phyloP scores from a whole-genome alignment of 1,140 invertebrate species.

The Cherax destructor region DNA sequence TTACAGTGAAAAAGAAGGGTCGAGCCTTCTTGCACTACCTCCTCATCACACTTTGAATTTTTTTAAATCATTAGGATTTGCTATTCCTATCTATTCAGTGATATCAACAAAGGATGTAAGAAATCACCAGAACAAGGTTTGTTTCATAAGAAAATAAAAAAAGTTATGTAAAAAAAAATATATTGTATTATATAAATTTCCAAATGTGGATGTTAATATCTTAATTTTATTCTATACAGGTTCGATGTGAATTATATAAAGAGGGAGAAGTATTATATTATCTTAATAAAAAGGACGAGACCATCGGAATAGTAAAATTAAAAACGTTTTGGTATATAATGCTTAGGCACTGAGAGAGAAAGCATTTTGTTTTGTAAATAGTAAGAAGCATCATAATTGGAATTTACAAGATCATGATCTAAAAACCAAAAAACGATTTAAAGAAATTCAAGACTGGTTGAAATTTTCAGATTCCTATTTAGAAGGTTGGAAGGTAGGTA shows the following conservation, averaged over 20 bases:
- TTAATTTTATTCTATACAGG: conserved; percentile 46
- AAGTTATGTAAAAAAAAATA: too few species aligned
- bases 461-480: conserved; percentile 38
- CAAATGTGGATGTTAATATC: too few species aligned
- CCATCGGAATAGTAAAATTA: conserved; percentile 77
- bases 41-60: conserved; percentile 44
- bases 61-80: conserved; percentile 32
- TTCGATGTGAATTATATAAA: conserved; percentile 74
- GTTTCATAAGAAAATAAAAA: not conserved
- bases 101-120: conserved; percentile 5
- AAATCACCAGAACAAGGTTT: conserved; percentile 5
- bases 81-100: not conserved
- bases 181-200: too few species aligned
- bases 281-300: conserved; percentile 74
- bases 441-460: conserved; percentile 55
- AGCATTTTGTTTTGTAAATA: conserved; percentile 37
- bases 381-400: not conserved
- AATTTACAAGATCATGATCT: not conserved
- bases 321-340: conserved; percentile 78
- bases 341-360: conserved; percentile 76
- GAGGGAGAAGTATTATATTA: conserved; percentile 78
- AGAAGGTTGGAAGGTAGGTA: conserved; percentile 56
- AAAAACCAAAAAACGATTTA: conserved; percentile 10
- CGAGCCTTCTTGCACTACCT: conserved; percentile 73
- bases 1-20: conserved; percentile 66